Evolutionary conservation across 2,888 invertebrate species (phyloP).

Genomic region (Sinotaia quadrata): DNA sequence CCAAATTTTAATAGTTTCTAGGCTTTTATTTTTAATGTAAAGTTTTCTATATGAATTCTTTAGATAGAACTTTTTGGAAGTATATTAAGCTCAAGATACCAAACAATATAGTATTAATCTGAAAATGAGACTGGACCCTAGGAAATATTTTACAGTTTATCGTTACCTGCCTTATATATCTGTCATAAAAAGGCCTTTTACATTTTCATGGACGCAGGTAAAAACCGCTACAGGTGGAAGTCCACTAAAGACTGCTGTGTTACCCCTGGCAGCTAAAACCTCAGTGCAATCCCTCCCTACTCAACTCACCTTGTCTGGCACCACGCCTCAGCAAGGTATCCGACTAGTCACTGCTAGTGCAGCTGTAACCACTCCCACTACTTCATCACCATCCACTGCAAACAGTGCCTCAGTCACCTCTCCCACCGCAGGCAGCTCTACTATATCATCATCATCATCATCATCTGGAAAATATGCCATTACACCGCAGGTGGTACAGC

Average conservation of each 20-base stretch:
- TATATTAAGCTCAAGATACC: too few relatives aligned
- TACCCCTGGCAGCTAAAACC: constrained; percentile 23
- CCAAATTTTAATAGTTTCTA: too few relatives aligned
- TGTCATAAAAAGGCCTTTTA: too few relatives aligned
- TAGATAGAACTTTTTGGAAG: too few relatives aligned
- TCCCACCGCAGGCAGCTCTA: constrained; percentile 24
- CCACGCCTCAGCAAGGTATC: not conserved
- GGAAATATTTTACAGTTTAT: too few relatives aligned
- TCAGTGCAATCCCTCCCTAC: constrained; percentile 30
- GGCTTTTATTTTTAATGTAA: too few relatives aligned
- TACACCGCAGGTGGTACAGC: constrained; percentile 93
- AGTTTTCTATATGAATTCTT: too few relatives aligned
- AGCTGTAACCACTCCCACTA: constrained; percentile 29
- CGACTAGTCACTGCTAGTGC: constrained; percentile 28
- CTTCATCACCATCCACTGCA: constrained; percentile 27
- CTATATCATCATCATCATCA: constrained; percentile 16
- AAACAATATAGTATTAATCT: too few relatives aligned
- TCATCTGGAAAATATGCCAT: constrained; percentile 83
- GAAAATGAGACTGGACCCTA: too few relatives aligned
- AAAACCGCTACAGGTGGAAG: constrained; percentile 15
- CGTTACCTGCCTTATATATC: too few relatives aligned
- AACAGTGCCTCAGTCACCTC: constrained; percentile 30
- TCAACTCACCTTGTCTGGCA: constrained; percentile 26
- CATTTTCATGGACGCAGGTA: constrained; percentile 20
- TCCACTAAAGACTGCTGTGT: not conserved